Evolutionary conservation across 2,888 invertebrate species (phyloP).

Genomic region (Sphecodes monilicornis): DNA sequence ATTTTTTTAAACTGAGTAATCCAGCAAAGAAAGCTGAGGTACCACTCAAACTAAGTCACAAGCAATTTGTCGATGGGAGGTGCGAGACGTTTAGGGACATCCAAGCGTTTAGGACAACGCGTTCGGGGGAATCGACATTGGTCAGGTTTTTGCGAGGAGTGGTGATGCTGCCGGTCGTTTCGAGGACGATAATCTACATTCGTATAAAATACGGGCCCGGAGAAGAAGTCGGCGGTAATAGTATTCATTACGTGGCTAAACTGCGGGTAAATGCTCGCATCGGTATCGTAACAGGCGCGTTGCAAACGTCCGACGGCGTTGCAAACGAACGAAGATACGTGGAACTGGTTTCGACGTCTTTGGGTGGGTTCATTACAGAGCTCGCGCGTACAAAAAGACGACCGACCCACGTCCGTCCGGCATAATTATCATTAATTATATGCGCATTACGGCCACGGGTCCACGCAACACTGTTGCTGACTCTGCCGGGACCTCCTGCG

Average conservation of each 20-base stretch:
- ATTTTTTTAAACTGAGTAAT: too few relatives aligned
- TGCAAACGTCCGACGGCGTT: conserved; percentile 58
- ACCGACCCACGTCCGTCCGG: conserved; percentile 49
- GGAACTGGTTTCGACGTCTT: conserved; percentile 73
- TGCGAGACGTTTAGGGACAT: conserved; percentile 4
- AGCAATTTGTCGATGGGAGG: conserved; percentile 18
- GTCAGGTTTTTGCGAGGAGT: background rate
- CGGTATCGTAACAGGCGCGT: conserved; percentile 65
- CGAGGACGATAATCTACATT: conserved; percentile 45
- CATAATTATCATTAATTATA: conserved; percentile 74
- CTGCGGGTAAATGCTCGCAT: conserved; percentile 66
- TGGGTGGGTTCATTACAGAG: conserved; percentile 67
- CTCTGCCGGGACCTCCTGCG: conserved; percentile 31
- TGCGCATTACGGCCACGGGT: conserved; percentile 65
- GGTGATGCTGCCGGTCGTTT: conserved; percentile 12
- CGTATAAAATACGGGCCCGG: conserved; percentile 58
- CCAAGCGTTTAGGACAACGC: background rate
- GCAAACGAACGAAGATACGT: conserved; percentile 65
- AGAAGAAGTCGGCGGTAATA: conserved; percentile 57
- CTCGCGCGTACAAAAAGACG: conserved; percentile 63
- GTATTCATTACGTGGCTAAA: conserved; percentile 65
- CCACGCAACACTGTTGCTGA: conserved; percentile 66
- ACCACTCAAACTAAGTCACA: too few relatives aligned
- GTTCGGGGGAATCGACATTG: background rate
- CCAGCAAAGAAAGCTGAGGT: too few relatives aligned